Evolutionary conservation across 1,140 invertebrate species (phyloP).

Genomic region (Achroia grisella): DNA sequence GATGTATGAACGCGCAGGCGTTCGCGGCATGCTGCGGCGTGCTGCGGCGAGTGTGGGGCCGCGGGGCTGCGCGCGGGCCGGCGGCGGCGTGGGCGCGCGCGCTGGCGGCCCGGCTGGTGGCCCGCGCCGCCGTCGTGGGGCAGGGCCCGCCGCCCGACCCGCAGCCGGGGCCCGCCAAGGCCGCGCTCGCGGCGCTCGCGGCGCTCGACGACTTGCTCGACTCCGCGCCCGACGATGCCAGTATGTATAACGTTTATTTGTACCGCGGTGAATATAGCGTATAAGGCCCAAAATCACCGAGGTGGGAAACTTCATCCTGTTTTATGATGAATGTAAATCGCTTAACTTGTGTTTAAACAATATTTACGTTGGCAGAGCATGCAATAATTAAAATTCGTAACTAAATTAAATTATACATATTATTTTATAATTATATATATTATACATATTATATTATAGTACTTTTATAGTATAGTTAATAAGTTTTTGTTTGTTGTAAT

Average conservation of each 20-base stretch:
- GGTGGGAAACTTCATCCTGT: too few relatives aligned
- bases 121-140: slow-evolving; percentile 44
- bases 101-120: slow-evolving; percentile 45
- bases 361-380: too few relatives aligned
- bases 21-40: slow-evolving; percentile 49
- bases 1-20: too few relatives aligned
- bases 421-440: too few relatives aligned
- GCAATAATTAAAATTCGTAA: background rate
- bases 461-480: too few relatives aligned
- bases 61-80: slow-evolving; percentile 13
- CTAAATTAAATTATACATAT: background rate
- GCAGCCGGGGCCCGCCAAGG: slow-evolving; percentile 28
- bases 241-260: slow-evolving; percentile 20
- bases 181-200: slow-evolving; percentile 42
- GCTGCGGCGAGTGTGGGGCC: slow-evolving; percentile 45
- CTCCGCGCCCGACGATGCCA: slow-evolving; percentile 40
- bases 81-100: slow-evolving; percentile 63
- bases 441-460: too few relatives aligned
- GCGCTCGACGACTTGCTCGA: slow-evolving; percentile 51
- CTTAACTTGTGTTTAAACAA: too few relatives aligned
- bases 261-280: too few relatives aligned
- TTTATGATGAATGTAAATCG: too few relatives aligned
- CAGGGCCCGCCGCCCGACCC: slow-evolving; percentile 24
- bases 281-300: too few relatives aligned
- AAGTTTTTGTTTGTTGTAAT: too few relatives aligned